Evolutionary conservation across 2,888 invertebrate species (phyloP).

Genomic region (Zhengitettix transpicula): DNA sequence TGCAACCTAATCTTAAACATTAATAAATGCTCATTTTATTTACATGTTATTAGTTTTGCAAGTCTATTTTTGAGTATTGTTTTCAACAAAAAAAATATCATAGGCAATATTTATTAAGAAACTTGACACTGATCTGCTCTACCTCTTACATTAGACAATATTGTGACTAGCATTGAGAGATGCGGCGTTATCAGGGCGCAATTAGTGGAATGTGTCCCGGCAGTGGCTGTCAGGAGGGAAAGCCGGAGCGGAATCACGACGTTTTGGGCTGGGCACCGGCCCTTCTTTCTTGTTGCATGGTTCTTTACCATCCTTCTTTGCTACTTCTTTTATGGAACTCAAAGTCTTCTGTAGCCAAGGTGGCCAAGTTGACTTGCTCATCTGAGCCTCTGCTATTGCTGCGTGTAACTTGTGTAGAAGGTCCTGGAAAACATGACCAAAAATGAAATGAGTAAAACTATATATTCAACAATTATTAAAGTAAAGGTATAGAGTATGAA

Average conservation of each 20-base stretch:
- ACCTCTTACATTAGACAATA: no score
- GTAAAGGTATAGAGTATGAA: not conserved
- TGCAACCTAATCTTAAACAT: no score
- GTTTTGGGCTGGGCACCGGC: not conserved
- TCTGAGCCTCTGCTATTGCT: conserved; percentile 59
- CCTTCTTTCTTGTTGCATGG: not conserved
- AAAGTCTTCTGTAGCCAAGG: conserved; percentile 92
- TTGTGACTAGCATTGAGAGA: no score
- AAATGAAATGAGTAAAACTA: not conserved
- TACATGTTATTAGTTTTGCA: no score
- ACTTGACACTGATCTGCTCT: no score
- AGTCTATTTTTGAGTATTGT: no score
- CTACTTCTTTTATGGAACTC: conserved; percentile 35
- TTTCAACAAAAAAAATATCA: no score
- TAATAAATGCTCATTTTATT: no score
- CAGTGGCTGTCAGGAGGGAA: conserved; percentile 19
- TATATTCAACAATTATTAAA: not conserved
- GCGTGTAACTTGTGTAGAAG: conserved; percentile 78
- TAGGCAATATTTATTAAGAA: no score
- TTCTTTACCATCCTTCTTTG: conserved; percentile 15
- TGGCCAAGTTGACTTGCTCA: conserved; percentile 58
- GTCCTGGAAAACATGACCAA: conserved; percentile 35
- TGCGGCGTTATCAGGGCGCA: no score
- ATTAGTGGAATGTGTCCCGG: conserved; percentile 15
- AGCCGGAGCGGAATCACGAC: conserved; percentile 12